These are phyloP conservation scores for Thamnophis sirtalis DNA, from an alignment of 2,113 vertebrate species.

Conservation along the genomic window DNA sequence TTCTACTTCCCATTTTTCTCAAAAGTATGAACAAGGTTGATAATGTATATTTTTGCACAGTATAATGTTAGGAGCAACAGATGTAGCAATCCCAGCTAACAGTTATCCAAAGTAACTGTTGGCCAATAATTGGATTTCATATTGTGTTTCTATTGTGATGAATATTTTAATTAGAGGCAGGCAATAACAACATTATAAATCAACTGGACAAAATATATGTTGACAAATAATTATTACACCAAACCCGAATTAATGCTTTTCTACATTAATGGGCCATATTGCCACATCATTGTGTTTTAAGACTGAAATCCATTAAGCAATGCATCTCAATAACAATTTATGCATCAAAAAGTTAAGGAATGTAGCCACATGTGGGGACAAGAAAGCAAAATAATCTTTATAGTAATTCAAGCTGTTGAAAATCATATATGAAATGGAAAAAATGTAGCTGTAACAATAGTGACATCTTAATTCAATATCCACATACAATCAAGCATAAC, in stretches of 20 bases:
- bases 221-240: neutral
- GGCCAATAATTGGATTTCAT: neutral
- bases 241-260: neutral
- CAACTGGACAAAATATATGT: neutral
- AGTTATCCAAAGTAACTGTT: neutral
- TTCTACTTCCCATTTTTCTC: neutral
- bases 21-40: slow-evolving; percentile 1
- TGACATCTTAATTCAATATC: neutral
- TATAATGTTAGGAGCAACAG: neutral
- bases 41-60: neutral
- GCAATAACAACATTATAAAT: neutral
- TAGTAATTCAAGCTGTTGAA: neutral
- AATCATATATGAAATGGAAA: neutral
- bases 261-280: neutral
- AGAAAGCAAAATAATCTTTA: neutral
- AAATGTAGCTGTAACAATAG: neutral
- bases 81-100: neutral
- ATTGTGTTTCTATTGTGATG: neutral
- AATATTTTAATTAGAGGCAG: neutral
- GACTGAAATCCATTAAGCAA: neutral
- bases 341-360: neutral
- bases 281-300: neutral
- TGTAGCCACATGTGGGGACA: neutral
- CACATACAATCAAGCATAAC: neutral
- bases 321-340: neutral